phyloP scores from a whole-genome alignment of 2,888 invertebrate species.

The Ceramica pisi region DNA sequence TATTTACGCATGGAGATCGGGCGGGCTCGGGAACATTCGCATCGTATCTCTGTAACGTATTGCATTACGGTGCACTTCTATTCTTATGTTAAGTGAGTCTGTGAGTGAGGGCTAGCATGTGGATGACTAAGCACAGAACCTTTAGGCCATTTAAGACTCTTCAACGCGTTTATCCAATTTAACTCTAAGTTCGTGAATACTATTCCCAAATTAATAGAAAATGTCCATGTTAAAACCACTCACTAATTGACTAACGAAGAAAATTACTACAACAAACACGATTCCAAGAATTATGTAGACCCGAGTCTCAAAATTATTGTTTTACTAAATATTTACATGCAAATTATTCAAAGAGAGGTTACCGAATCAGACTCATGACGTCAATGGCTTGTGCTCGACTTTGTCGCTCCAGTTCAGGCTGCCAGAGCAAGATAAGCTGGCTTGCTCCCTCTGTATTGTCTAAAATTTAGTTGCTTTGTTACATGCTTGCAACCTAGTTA shows the following conservation, averaged over 20 bases:
- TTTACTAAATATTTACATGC: conserved; percentile 59
- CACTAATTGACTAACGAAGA: conserved; percentile 46
- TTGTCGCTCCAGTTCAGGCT: conserved; percentile 70
- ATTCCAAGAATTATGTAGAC: conserved; percentile 36
- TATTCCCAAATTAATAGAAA: conserved; percentile 25
- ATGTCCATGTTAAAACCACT: conserved; percentile 25
- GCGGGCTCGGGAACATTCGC: conserved; percentile 67
- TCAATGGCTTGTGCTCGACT: conserved; percentile 56
- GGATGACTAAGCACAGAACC: conserved; percentile 11
- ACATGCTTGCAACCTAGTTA: conserved; percentile 69
- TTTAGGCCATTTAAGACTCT: conserved; percentile 4
- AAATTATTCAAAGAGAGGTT: conserved; percentile 60
- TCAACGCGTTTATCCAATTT: background rate
- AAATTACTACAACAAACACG: conserved; percentile 43
- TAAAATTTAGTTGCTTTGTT: conserved; percentile 76
- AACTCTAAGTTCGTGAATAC: conserved; percentile 14
- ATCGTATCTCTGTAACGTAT: conserved; percentile 62
- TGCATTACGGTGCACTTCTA: conserved; percentile 51
- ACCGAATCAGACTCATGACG: conserved; percentile 56
- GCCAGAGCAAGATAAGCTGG: conserved; percentile 80
- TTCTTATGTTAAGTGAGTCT: conserved; percentile 40
- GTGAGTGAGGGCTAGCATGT: conserved; percentile 15
- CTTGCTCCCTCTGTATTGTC: conserved; percentile 77
- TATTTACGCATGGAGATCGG: conserved; percentile 78
- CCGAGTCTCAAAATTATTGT: conserved; percentile 45